phyloP scores from a whole-genome alignment of 2,888 invertebrate genomes.

The Caenorhabditis japonica region DNA sequence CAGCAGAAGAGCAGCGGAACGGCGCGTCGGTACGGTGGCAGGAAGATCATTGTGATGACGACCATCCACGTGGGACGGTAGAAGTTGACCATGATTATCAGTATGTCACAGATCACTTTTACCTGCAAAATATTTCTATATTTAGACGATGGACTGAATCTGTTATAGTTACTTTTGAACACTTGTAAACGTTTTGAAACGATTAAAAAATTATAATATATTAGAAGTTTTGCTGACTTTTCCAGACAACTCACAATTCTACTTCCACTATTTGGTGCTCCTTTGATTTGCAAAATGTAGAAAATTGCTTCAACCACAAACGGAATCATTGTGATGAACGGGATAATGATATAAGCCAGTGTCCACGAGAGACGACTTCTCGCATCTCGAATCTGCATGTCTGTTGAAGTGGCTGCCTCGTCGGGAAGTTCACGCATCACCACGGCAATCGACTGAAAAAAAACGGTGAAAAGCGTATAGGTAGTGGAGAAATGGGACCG shows the following conservation, averaged over 20 bases:
- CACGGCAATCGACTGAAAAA: slow-evolving; percentile 49
- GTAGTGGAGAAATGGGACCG: too few relatives aligned
- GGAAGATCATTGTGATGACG: slow-evolving; percentile 54
- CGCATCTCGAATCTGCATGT: slow-evolving; percentile 63
- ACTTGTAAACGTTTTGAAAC: too few relatives aligned
- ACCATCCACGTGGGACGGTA: slow-evolving; percentile 60
- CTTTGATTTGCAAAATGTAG: slow-evolving; percentile 41
- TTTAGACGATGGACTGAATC: too few relatives aligned
- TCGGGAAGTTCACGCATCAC: slow-evolving; percentile 54
- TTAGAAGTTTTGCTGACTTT: background rate
- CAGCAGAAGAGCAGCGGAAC: slow-evolving; percentile 59
- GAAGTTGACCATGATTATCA: slow-evolving; percentile 55
- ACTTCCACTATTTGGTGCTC: slow-evolving; percentile 12
- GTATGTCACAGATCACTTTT: slow-evolving; percentile 26
- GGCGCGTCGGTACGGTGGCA: slow-evolving; percentile 63
- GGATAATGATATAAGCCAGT: slow-evolving; percentile 52
- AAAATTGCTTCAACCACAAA: slow-evolving; percentile 45
- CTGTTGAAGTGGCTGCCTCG: slow-evolving; percentile 55
- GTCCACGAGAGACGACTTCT: slow-evolving; percentile 60
- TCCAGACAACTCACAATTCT: slow-evolving; percentile 18
- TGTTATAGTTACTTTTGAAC: too few relatives aligned
- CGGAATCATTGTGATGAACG: slow-evolving; percentile 55
- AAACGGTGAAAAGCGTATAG: too few relatives aligned
- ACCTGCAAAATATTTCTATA: slow-evolving; percentile 20
- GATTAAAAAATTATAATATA: too few relatives aligned